These are phyloP conservation scores for Gobiocypris rarus DNA, from an alignment of 2,113 vertebrate genomes.

Conservation along the genomic window DNA sequence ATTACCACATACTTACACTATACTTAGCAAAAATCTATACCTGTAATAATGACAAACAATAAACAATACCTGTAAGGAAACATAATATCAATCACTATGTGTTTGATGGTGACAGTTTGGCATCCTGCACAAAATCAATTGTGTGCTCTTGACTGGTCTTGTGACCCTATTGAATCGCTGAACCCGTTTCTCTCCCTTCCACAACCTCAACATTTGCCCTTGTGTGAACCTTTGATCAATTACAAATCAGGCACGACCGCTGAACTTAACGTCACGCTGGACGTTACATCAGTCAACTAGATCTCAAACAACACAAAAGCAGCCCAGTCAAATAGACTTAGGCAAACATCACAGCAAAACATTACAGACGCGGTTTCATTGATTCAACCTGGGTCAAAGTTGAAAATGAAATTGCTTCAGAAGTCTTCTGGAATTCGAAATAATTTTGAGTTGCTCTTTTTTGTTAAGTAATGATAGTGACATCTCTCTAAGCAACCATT, in stretches of 20 bases:
- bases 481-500: neutral
- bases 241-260: neutral
- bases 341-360: conserved; percentile 3
- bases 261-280: neutral
- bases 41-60: neutral
- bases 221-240: neutral
- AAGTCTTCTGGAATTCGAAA: neutral
- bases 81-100: no score
- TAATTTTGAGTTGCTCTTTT: neutral
- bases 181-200: neutral
- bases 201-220: conserved; percentile 3
- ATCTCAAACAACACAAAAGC: neutral
- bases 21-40: neutral
- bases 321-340: neutral
- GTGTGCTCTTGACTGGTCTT: neutral
- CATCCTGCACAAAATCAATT: neutral
- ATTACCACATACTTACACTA: neutral
- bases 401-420: neutral
- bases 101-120: neutral
- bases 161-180: neutral
- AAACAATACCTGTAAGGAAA: conserved; percentile 12
- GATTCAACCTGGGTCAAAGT: neutral
- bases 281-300: neutral
- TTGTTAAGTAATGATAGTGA: neutral
- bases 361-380: neutral